Evolutionary conservation across 2,113 vertebrate species (phyloP).

Genomic region (Gavia stellata): DNA sequence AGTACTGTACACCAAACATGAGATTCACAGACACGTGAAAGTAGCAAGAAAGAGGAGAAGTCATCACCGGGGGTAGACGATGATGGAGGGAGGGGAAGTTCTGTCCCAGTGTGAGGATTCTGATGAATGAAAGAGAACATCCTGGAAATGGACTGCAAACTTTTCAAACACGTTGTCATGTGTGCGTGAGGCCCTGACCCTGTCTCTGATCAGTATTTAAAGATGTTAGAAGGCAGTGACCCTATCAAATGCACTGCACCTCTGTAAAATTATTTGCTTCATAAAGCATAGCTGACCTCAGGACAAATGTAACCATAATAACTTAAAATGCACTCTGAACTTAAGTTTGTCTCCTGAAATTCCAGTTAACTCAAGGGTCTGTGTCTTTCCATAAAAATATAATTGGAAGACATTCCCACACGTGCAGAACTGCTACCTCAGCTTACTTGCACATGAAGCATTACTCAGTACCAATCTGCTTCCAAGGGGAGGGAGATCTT

Average conservation of each 20-base stretch:
- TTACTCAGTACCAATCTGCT: not conserved
- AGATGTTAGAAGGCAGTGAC: not conserved
- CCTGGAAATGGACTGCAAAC: not conserved
- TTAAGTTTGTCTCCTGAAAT: not conserved
- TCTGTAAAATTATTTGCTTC: not conserved
- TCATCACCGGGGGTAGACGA: not conserved
- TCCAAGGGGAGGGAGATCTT: not conserved
- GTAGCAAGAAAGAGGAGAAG: not conserved
- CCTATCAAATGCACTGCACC: not conserved
- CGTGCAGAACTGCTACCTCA: not conserved
- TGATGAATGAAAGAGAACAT: not conserved
- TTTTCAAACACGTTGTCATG: not conserved
- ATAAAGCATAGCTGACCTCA: not conserved
- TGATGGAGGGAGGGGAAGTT: not conserved
- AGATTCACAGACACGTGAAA: not conserved
- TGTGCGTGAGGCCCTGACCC: rapidly evolving
- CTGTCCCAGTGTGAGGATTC: not conserved
- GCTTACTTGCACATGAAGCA: not conserved
- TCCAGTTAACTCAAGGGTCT: not conserved
- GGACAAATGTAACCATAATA: not conserved
- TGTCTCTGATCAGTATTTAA: not conserved
- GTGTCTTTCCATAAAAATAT: not conserved
- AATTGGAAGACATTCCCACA: not conserved
- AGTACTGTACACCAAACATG: not conserved
- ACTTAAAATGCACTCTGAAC: not conserved